Evolutionary conservation across 92 coral and sea anemone genomes (phyloP).

Genomic region (Plumapathes pennacea): DNA sequence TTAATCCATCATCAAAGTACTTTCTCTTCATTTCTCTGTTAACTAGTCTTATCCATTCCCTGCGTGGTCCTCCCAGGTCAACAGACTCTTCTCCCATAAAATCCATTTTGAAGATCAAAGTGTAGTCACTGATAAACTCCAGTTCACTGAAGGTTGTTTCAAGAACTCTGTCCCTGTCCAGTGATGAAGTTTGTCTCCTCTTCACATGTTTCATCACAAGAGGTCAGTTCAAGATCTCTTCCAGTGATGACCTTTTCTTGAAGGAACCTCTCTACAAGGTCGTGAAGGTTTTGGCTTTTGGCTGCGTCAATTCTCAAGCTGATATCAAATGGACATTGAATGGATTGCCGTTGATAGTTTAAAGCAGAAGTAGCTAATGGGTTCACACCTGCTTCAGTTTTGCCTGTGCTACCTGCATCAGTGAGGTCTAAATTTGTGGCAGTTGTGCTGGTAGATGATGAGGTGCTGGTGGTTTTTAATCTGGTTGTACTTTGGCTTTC

Average conservation of each 20-base stretch:
- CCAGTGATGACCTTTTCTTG: constrained; percentile 36
- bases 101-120: constrained; percentile 39
- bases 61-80: constrained; percentile 51
- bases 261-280: constrained; percentile 11
- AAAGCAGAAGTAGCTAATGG: no score
- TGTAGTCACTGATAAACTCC: constrained; percentile 28
- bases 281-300: constrained; percentile 6
- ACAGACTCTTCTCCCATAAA: constrained; percentile 55
- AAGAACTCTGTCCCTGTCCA: constrained; percentile 47
- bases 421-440: no score
- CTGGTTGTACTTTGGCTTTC: constrained; percentile 6
- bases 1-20: constrained; percentile 28
- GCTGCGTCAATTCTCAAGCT: no score
- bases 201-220: constrained; percentile 31
- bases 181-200: constrained; percentile 53
- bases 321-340: no score
- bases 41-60: constrained; percentile 43
- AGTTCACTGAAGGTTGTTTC: constrained; percentile 57
- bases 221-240: constrained; percentile 35
- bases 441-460: no score
- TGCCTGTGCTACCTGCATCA: no score
- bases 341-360: no score
- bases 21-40: constrained; percentile 13
- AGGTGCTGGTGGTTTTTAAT: background rate
- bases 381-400: no score